A percentile compares a stretch with the other conserved stretches of the same genome.
Conservation (phyloP, 2,797 vertebrate species). For the Oryzias dopingdopingensis region DNA sequence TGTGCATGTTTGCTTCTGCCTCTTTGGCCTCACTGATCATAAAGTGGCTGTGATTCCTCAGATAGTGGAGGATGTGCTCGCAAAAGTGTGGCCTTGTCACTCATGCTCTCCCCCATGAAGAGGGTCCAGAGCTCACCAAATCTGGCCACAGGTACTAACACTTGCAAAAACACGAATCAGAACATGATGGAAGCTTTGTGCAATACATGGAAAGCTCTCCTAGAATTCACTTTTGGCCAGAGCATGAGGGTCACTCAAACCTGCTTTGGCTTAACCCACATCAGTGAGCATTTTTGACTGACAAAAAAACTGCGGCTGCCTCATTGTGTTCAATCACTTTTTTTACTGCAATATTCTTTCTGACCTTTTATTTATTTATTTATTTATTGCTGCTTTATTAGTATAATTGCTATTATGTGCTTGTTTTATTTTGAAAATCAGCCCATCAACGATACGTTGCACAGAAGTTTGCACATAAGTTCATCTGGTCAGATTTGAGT, state of each 20-base stretch:
- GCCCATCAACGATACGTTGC: neutral
- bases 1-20: constrained; percentile 70
- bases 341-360: constrained; percentile 19
- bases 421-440: constrained; percentile 27
- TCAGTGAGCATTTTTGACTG: constrained; percentile 22
- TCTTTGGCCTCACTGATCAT: constrained; percentile 61
- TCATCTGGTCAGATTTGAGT: no score
- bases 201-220: neutral
- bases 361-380: neutral
- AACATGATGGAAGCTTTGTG: neutral
- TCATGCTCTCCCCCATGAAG: constrained; percentile 95
- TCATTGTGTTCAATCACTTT: constrained; percentile 22
- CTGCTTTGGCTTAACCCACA: constrained; percentile 4
- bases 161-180: constrained; percentile 38
- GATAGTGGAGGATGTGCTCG: constrained; percentile 93
- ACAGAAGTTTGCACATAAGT: neutral
- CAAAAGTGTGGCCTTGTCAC: constrained; percentile 90
- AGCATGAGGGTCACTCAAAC: constrained; percentile 23
- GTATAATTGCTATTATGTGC: neutral
- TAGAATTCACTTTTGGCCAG: neutral
- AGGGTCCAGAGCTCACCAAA: constrained; percentile 98
- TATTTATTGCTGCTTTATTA: constrained; percentile 22
- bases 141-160: constrained; percentile 84
- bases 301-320: constrained; percentile 21
- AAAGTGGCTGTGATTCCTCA: constrained; percentile 86